Evolutionary conservation across 2,888 invertebrate genomes (phyloP).

Genomic region (Rhagonycha lutea): DNA sequence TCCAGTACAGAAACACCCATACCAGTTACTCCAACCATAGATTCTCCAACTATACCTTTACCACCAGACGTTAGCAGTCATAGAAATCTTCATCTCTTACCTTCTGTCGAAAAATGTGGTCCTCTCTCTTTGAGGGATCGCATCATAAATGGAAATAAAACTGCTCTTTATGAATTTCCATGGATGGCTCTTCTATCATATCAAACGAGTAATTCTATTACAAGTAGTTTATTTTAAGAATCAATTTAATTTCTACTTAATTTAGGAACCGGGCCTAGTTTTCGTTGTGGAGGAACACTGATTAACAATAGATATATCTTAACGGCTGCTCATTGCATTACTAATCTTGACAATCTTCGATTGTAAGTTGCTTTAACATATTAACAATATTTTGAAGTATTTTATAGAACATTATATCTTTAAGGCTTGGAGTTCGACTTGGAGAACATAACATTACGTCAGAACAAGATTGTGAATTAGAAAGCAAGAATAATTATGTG

Average conservation of each 20-base stretch:
- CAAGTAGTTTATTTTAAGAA: background rate
- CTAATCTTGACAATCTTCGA: slow-evolving; percentile 41
- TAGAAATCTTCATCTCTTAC: slow-evolving; percentile 47
- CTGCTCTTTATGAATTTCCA: slow-evolving; percentile 68
- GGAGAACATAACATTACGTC: slow-evolving; percentile 63
- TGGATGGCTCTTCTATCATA: slow-evolving; percentile 79
- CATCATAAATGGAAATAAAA: slow-evolving; percentile 60
- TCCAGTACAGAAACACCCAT: background rate
- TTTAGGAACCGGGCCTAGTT: slow-evolving; percentile 28
- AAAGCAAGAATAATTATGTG: slow-evolving; percentile 33
- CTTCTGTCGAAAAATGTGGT: slow-evolving; percentile 60
- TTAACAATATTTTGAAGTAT: background rate
- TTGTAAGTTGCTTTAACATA: slow-evolving; percentile 42
- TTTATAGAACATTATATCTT: slow-evolving; percentile 8
- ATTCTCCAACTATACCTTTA: slow-evolving; percentile 5
- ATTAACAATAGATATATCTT: slow-evolving; percentile 61
- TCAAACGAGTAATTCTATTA: slow-evolving; percentile 29
- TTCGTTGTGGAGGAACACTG: slow-evolving; percentile 58
- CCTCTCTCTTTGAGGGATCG: slow-evolving; percentile 48
- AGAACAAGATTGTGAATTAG: slow-evolving; percentile 54
- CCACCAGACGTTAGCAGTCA: slow-evolving; percentile 49
- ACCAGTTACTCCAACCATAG: background rate
- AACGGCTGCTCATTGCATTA: slow-evolving; percentile 64
- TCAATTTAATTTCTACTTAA: background rate
- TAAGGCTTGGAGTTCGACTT: slow-evolving; percentile 62